Percentiles rank a stretch among this genome's conserved stretches.
Conservation (phyloP, 2,888 invertebrate genomes). For the Yponomeuta malinellus region DNA sequence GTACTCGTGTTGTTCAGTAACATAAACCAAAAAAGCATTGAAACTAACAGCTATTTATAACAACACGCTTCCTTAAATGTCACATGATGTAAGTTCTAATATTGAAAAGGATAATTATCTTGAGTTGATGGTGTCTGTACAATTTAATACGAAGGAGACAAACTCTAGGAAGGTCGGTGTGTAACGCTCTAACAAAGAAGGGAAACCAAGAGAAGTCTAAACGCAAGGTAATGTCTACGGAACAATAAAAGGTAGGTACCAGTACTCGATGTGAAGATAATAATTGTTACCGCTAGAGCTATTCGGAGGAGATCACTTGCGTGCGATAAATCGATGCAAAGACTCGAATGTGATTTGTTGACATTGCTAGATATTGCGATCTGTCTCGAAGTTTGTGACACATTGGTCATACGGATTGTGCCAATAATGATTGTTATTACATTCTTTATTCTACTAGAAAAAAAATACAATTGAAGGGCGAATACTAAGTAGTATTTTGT, state of each 20-base stretch:
- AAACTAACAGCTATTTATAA: too few species aligned
- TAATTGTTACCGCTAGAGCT: not conserved
- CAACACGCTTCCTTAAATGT: too few species aligned
- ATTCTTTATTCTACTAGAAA: too few species aligned
- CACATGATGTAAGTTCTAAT: too few species aligned
- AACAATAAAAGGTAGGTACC: not conserved
- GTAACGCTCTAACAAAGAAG: not conserved
- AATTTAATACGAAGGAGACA: not conserved
- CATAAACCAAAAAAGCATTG: too few species aligned
- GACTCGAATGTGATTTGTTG: not conserved
- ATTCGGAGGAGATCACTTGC: not conserved
- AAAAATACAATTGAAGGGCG: too few species aligned
- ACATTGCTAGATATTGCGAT: not conserved
- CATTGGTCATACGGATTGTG: too few species aligned
- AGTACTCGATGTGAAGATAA: not conserved
- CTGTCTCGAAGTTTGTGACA: too few species aligned
- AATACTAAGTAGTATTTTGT: too few species aligned
- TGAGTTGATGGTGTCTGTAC: not conserved
- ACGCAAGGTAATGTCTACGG: not conserved
- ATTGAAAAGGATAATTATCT: not conserved
- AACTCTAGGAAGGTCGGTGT: not conserved
- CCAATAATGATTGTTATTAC: too few species aligned
- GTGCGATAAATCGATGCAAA: not conserved
- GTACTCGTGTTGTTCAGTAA: too few species aligned
- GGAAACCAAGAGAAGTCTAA: not conserved